phyloP scores from a whole-genome alignment of 2,888 invertebrate species.

The Eristalis pertinax region DNA sequence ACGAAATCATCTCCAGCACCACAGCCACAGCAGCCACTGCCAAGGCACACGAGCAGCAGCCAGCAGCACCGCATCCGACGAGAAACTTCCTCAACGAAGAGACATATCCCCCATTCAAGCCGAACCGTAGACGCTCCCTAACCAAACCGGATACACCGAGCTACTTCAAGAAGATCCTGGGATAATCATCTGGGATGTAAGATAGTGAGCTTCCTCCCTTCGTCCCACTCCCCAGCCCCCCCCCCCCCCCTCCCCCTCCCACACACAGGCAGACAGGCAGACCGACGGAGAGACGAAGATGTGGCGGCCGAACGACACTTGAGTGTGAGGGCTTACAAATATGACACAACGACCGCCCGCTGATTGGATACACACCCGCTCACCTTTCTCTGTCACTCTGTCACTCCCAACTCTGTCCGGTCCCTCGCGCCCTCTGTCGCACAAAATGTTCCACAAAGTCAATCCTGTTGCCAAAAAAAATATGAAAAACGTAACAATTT shows the following conservation, averaged over 20 bases:
- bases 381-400: background rate
- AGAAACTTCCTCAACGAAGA: constrained; percentile 80
- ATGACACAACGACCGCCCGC: too few species aligned
- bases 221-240: background rate
- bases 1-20: constrained; percentile 47
- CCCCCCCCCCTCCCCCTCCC: too few species aligned
- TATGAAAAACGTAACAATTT: constrained; percentile 5
- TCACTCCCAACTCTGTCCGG: background rate
- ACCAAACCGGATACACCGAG: constrained; percentile 81
- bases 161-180: constrained; percentile 81
- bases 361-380: background rate
- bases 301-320: background rate
- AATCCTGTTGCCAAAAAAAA: constrained; percentile 60
- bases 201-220: constrained; percentile 36
- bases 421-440: background rate
- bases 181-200: constrained; percentile 76
- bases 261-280: background rate
- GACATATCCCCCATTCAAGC: constrained; percentile 80
- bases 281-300: background rate
- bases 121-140: constrained; percentile 80
- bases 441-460: constrained; percentile 6
- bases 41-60: constrained; percentile 33
- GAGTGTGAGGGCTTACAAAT: too few species aligned
- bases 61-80: constrained; percentile 74
- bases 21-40: constrained; percentile 58